Evolutionary conservation across 2,113 vertebrate genomes (phyloP), one percentile per base, ranked within the genome.

Genomic region (Percopsis transmontana): DNA sequence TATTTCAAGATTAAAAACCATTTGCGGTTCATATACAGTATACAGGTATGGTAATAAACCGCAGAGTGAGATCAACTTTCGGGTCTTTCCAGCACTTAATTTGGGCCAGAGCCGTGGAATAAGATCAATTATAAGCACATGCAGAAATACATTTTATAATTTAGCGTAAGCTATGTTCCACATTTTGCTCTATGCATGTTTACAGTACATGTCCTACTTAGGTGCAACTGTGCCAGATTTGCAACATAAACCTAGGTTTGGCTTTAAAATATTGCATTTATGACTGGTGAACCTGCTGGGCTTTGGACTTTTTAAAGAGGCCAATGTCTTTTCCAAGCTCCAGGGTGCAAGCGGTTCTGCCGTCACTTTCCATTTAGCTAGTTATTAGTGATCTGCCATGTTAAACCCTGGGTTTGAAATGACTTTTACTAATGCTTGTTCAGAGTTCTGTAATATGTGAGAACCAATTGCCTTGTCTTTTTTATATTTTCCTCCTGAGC

Each of bases 231-330:
- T 76, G 79, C 80, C 84, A 82, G 75, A 81, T 64, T 68, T 65
- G 67, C 16, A 65, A 60, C 60, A 66, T 84, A 84, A 84, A 83
- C 76, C 64, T 66, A 18, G 66, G 62, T 74, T 81, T 74, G 79
- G 70, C 79, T 71, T 73, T 63, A 55, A 76, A 77, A 85, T 80
- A 73, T 79, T 19, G 55, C 70, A 70, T 88, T 90, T 85, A 76
- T 74, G 69, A 74, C 70, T 59, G 57, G 63, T 74, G 63, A 77
- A 85, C 77, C 80, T 69, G 67, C 62, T 66, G 40, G 9, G 24
- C 50, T 85, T 48, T 68, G 58, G 16, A 40, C 62, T 78, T 77
- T 50, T 58, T 24, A 66, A 51, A 21, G 54, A 72, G 68, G 20
- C 68, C 11, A 18, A 11, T n/a, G 38, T 24, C 68, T 72, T 78